Evolutionary conservation across 2,888 invertebrate genomes (phyloP).

Genomic region (Xylota segnis): DNA sequence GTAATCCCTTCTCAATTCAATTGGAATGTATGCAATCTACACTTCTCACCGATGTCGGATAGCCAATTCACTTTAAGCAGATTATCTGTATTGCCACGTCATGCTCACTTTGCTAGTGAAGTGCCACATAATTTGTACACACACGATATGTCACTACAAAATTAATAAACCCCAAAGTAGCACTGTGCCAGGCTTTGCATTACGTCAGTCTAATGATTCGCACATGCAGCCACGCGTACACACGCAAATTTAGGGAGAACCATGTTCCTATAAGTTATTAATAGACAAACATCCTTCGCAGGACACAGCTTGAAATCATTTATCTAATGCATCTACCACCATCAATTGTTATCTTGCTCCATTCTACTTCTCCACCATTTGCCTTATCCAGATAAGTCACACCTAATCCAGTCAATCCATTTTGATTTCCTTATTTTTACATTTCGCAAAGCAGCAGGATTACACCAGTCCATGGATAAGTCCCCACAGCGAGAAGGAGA

Average conservation of each 20-base stretch:
- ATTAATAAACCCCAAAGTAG: slow-evolving; percentile 4
- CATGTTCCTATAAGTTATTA: slow-evolving; percentile 28
- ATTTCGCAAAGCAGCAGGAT: slow-evolving; percentile 43
- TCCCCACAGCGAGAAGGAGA: not conserved
- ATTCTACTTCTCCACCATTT: slow-evolving; percentile 9
- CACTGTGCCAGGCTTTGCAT: slow-evolving; percentile 14
- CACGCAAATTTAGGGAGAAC: not conserved
- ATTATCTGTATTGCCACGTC: not conserved
- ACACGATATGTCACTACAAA: slow-evolving; percentile 1
- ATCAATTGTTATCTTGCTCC: slow-evolving; percentile 34
- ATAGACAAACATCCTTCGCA: slow-evolving; percentile 20
- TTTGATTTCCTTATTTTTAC: slow-evolving; percentile 49
- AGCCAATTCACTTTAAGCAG: not conserved
- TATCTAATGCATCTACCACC: slow-evolving; percentile 56
- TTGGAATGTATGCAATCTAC: too few species aligned
- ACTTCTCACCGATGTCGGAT: not conserved
- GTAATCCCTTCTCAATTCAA: too few species aligned
- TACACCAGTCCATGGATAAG: slow-evolving; percentile 12
- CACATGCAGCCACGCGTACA: not conserved
- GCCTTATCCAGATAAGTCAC: slow-evolving; percentile 22
- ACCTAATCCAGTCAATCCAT: slow-evolving; percentile 55
- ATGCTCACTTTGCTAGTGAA: not conserved
- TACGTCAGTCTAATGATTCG: slow-evolving; percentile 4
- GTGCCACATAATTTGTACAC: not conserved
- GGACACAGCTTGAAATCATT: slow-evolving; percentile 39